phyloP scores from a whole-genome alignment of 2,797 vertebrate genomes.

The Dryobates pubescens region DNA sequence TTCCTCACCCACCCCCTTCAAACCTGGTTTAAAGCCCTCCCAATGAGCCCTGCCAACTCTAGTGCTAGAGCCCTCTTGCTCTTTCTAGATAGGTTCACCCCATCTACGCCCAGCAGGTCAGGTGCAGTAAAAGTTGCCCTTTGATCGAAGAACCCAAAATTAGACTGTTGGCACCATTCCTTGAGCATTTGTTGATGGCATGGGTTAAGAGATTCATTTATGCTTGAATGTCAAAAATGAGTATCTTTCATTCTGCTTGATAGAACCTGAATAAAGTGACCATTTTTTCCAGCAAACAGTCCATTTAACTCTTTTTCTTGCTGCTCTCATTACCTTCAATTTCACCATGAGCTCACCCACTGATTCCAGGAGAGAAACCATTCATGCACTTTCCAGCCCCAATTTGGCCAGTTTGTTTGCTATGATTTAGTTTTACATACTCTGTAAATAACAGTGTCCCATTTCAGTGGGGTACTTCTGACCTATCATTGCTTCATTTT shows the following conservation, averaged over 20 bases:
- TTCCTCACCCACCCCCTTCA: too few relatives aligned
- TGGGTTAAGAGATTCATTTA: background rate
- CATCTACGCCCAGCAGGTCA: too few relatives aligned
- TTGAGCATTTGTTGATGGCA: background rate
- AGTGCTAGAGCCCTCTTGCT: too few relatives aligned
- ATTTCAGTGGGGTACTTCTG: background rate
- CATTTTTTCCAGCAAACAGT: background rate
- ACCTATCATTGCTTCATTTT: background rate
- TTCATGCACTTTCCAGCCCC: background rate
- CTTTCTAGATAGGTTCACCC: too few relatives aligned
- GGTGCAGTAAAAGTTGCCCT: too few relatives aligned
- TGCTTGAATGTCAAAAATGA: background rate
- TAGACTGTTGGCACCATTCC: too few relatives aligned
- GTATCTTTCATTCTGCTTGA: background rate
- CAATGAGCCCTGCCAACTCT: too few relatives aligned
- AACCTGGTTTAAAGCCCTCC: too few relatives aligned
- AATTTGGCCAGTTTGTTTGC: background rate
- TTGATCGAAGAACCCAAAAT: too few relatives aligned
- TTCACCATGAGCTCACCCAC: fast-evolving
- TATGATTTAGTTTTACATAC: background rate
- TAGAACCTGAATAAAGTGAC: background rate
- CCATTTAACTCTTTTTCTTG: background rate
- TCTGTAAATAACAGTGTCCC: background rate
- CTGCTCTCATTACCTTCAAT: background rate
- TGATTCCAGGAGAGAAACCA: background rate